These are phyloP conservation scores for Manis javanica DNA, from an alignment of 2,797 vertebrate species.

Conservation along the genomic window DNA sequence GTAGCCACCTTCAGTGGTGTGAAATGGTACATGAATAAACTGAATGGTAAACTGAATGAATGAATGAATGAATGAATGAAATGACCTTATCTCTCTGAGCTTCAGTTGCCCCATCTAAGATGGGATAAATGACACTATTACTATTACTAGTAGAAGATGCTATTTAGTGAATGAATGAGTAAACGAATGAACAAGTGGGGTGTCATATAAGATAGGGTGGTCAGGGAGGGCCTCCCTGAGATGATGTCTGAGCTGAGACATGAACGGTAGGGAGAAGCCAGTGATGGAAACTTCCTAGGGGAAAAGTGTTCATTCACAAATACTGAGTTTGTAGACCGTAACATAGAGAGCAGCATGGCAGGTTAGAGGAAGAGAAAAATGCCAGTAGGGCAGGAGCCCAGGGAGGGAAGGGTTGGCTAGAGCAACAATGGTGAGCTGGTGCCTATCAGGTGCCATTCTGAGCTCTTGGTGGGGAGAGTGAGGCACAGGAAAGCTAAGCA, in stretches of 20 bases:
- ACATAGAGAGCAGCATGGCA: background rate
- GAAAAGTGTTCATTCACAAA: background rate
- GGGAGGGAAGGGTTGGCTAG: no score
- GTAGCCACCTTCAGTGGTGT: background rate
- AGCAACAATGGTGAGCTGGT: fast-evolving
- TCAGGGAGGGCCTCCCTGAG: background rate
- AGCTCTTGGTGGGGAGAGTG: background rate
- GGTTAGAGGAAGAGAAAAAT: background rate
- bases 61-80: background rate
- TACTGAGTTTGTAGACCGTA: background rate
- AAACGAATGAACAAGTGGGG: background rate
- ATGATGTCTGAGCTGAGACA: background rate
- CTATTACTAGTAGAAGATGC: background rate
- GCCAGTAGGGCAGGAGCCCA: background rate
- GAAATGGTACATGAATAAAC: background rate
- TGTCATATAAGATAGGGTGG: background rate
- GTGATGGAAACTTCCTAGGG: background rate
- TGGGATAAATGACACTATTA: background rate
- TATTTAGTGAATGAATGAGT: background rate
- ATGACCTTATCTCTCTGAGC: background rate
- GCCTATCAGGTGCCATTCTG: background rate
- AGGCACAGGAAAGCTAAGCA: background rate
- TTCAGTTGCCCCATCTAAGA: background rate
- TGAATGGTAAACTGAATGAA: background rate
- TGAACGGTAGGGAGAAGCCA: background rate